phyloP scores from a whole-genome alignment of 2,888 invertebrate genomes.

The Fragum fragum region DNA sequence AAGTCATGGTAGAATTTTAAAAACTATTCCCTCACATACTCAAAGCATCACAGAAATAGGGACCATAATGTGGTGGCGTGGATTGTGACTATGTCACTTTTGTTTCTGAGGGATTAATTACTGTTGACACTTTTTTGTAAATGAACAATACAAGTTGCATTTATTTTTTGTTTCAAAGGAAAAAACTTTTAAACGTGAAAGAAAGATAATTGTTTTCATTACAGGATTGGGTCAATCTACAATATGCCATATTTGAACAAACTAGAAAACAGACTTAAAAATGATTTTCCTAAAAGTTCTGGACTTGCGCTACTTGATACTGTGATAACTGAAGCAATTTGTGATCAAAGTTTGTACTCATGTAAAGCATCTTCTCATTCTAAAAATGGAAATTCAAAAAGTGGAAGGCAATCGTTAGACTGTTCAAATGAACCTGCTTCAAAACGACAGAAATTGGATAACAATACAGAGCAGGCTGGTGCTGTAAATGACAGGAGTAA shows the following conservation, averaged over 20 bases:
- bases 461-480: background rate
- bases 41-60: too few relatives aligned
- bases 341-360: slow-evolving; percentile 24
- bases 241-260: slow-evolving; percentile 50
- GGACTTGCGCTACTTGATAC: slow-evolving; percentile 32
- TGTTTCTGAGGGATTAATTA: too few relatives aligned
- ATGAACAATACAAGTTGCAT: too few relatives aligned
- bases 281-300: slow-evolving; percentile 40
- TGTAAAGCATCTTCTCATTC: background rate
- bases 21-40: too few relatives aligned
- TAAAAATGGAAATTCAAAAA: background rate
- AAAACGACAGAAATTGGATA: slow-evolving; percentile 6
- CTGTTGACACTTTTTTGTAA: too few relatives aligned
- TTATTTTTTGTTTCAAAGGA: too few relatives aligned
- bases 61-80: too few relatives aligned
- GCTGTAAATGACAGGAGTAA: background rate
- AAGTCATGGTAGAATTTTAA: too few relatives aligned
- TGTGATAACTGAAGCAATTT: slow-evolving; percentile 51
- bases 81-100: too few relatives aligned
- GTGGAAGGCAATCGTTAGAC: background rate
- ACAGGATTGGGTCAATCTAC: slow-evolving; percentile 65
- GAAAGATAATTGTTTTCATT: slow-evolving; percentile 4
- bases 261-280: slow-evolving; percentile 30
- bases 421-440: background rate
- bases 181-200: too few relatives aligned